Conservation (phyloP, 2,888 invertebrate species). For the Coelogynopora nodosa region DNA sequence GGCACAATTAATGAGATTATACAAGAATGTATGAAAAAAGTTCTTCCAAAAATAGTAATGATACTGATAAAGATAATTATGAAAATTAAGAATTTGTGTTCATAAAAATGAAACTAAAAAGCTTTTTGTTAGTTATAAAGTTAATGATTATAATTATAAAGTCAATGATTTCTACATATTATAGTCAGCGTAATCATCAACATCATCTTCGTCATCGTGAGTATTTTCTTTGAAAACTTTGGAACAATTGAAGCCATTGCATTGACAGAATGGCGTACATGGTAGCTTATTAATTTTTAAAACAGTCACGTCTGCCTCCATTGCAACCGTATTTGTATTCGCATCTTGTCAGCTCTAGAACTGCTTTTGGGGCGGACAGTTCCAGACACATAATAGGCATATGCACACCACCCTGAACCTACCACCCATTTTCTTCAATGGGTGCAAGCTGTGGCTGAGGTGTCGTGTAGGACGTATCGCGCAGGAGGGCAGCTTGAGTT, state of each 20-base stretch:
- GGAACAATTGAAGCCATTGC: background rate
- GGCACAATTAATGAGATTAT: background rate
- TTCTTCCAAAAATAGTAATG: background rate
- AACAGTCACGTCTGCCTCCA: background rate
- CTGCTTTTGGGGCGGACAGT: background rate
- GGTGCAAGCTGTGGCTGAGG: no score
- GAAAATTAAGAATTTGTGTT: background rate
- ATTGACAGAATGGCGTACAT: background rate
- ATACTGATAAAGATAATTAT: background rate
- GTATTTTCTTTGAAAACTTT: background rate
- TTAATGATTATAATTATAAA: background rate
- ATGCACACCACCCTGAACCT: no score
- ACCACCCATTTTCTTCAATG: no score
- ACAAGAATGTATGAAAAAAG: background rate
- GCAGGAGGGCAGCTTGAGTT: no score
- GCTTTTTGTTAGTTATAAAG: background rate
- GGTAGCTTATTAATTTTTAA: background rate
- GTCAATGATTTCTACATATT: background rate
- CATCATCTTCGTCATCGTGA: background rate
- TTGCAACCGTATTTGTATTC: background rate
- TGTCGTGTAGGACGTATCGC: no score
- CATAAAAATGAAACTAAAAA: background rate
- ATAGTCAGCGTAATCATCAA: background rate
- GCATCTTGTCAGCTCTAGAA: background rate
- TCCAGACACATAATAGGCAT: background rate